Base-by-base conservation (phyloP, 92 coral and sea anemone species). In the Pocillopora meandrina region DNA sequence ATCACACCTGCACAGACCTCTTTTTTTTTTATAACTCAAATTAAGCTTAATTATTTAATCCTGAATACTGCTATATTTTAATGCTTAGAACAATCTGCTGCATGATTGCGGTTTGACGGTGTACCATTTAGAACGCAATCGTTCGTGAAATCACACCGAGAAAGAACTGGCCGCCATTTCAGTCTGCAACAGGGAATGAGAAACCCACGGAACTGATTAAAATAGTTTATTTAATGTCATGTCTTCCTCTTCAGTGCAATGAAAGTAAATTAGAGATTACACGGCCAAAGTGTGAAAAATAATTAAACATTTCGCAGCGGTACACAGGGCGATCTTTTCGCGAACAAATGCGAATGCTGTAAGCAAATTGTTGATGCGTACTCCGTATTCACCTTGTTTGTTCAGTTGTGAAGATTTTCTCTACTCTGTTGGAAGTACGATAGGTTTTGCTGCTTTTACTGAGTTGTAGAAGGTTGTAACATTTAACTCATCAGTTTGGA, bases 1-100 rank as follows among this genome's bases (percentile, higher is more conserved):
- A 69, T 68, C 26, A 42, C 61, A 2, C 52, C 59, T 33, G 63
- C 34, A 58, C 57, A 35, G 14, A 16, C 74, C 26, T 67, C 67
- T 56, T 47, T 56, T 26, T 34, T 64, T 80, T 47, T 31, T 49
- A 26, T 26, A 71, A 71, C 7, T 81, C 56, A 58, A 71, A 81
- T 81, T 81, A 71, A 71, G 33, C 74, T 8, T 70, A 70, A 75
- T 81, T 56, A 36, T 36, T 70, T 57, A 57, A 59, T 59, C 63
- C 67, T 64, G 65, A 81, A 6, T 35, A 18, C 49, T 35, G 58
- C 12, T 12, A 70, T 61, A 68, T 14, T 68, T 68, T 33, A 55
- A 9, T 13, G 3, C 8, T 23, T 12, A 71, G 18, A 34, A 58
- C n/a, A 19, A n/a, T 81, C 21, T 31, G 35, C 9, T 23, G 61